Evolutionary conservation across 2,797 vertebrate species (phyloP), one percentile per base, ranked within the genome.

Genomic region (Triplophysa yarkandensis): DNA sequence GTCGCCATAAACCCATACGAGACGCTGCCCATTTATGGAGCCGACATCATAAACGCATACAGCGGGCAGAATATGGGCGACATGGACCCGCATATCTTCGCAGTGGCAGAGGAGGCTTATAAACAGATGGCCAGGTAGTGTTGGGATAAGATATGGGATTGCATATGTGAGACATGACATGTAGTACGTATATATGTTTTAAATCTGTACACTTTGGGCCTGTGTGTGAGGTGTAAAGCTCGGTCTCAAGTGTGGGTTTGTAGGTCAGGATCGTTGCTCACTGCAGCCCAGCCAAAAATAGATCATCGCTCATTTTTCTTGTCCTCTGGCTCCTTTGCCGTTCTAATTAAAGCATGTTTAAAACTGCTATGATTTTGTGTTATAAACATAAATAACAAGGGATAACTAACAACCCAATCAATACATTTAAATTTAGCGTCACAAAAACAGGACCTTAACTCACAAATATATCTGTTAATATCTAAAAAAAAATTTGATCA

Each of bases 1-100:
- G 97, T 99, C 83, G 97, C 97, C 84, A 98, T 99, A 89, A 99
- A 99, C 85, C 97, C 97, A 1, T 99, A 99, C 52, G 97, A 99
- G 81, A 93, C 94, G 0, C 89, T 99, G 83, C 95, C 94, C 4
- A 99, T 99, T 89, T 99, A 99, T 85, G 97, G 97, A 1, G 82
- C 94, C 9, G 97, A 99, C 79, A 99, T 98, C 87, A 99, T 99
- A 90, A 95, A 98, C 57, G 97, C 97, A 0, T 99, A 99, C 89
- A 99, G 97, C 19, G 97, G 96, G 44, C 97, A 99, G 87, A 98
- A 98, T 72, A 99, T 98, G 97, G 97, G 97, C 11, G 97, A 99
- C 84, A 99, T 99, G 97, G 97, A 99, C 82, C 97, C 97, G 4
- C 97, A 99, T 82, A 99, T 99, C 88, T 99, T 99, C 43, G 97